Evolutionary conservation across 2,113 vertebrate species (phyloP).

Genomic region (Dipodomys ordii): DNA sequence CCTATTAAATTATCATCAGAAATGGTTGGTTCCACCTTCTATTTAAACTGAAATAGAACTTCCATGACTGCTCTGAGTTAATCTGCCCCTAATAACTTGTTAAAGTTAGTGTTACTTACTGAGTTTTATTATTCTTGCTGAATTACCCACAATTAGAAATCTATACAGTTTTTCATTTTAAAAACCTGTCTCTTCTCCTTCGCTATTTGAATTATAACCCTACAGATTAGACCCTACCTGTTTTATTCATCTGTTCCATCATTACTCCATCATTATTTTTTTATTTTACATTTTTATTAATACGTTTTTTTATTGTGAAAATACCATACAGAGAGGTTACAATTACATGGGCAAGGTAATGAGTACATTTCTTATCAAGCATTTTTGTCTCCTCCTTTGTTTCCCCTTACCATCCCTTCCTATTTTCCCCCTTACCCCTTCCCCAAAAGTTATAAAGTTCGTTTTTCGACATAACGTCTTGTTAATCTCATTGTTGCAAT

Average conservation of each 20-base stretch:
- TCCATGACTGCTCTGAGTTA: not conserved
- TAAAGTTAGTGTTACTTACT: not conserved
- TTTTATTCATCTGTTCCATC: not conserved
- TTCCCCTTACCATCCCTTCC: no score
- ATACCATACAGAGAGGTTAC: no score
- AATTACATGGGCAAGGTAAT: no score
- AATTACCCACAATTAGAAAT: not conserved
- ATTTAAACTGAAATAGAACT: not conserved
- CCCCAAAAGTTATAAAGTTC: no score
- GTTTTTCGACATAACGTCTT: no score
- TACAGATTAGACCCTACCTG: not conserved
- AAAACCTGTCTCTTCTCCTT: not conserved
- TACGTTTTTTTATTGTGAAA: no score
- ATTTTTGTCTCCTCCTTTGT: no score
- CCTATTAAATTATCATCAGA: not conserved
- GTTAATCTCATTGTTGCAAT: no score
- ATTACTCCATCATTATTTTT: not conserved
- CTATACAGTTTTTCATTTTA: not conserved
- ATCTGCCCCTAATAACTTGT: not conserved
- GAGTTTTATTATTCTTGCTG: not conserved
- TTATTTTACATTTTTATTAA: no score
- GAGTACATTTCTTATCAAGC: no score
- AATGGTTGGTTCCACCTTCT: not conserved
- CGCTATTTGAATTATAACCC: not conserved
- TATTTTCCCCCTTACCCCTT: no score